These are phyloP conservation scores for Caenorhabditis sp. DNA, from an alignment of 2,888 invertebrate species.

Conservation along the genomic window DNA sequence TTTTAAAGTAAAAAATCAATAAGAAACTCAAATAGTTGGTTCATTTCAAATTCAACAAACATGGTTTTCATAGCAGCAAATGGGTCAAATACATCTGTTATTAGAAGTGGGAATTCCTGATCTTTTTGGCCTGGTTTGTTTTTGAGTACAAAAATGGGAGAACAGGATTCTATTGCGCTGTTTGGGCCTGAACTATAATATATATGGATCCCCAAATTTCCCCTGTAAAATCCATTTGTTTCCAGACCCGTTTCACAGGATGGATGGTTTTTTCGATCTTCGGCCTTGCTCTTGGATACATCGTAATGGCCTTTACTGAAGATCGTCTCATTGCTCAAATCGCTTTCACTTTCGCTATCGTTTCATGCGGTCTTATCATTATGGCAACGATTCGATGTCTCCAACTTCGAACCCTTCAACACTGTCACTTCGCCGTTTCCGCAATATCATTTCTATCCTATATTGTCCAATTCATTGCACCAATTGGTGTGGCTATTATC, in stretches of 20 bases:
- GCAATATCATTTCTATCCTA: neutral
- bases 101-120: too few species aligned
- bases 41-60: too few species aligned
- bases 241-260: conserved; percentile 28
- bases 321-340: conserved; percentile 39
- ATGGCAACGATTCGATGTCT: conserved; percentile 50
- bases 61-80: too few species aligned
- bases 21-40: too few species aligned
- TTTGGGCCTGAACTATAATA: too few species aligned
- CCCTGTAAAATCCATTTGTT: too few species aligned
- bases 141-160: too few species aligned
- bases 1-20: too few species aligned
- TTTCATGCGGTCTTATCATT: conserved; percentile 48
- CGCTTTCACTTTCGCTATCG: conserved; percentile 47
- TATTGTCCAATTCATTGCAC: neutral
- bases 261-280: conserved; percentile 34
- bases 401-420: conserved; percentile 17
- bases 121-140: too few species aligned
- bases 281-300: conserved; percentile 44
- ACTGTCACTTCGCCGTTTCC: neutral
- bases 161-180: too few species aligned
- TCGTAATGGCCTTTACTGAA: conserved; percentile 36
- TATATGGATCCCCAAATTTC: too few species aligned
- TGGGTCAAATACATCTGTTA: too few species aligned
- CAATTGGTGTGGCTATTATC: conserved; percentile 20